Base-by-base conservation (phyloP, 2,797 vertebrate genomes). In the Notolepis coatsorum region DNA sequence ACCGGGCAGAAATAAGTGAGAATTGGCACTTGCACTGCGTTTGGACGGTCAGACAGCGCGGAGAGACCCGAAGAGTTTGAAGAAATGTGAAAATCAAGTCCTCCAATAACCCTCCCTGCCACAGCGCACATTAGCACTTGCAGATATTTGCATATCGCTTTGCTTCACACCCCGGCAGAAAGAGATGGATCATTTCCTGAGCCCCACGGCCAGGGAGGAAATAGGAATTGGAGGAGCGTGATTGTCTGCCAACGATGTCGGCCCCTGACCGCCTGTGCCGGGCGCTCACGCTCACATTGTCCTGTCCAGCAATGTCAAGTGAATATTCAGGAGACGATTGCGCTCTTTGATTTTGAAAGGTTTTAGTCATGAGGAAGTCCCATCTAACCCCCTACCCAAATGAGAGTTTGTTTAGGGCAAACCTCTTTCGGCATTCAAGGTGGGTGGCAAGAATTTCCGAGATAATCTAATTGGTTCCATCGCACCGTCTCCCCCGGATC, bases 1-100 rank as follows among this genome's bases (percentile, higher is more conserved):
- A 41, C 76, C 71, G 88, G 82, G 48, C 37, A 30, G 66, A 87
- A 87, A 90, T 88, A 79, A 83, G 84, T 71, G 79, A 62, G 69
- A 85, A 87, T 85, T 86, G 87, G 73, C 78, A 84, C 76, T 91
- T 72, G 71, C 68, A 82, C 48, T 4, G 42, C 37, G 41, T 61
- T 73, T 64, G 68, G 74, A 77, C 64, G 78, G 80, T 64, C 41
- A 43, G 59, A 51, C 15, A 64, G 57, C 18, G 5, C 9, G 8
- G 33, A 35, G 60, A 81, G 72, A 77, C 49, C 70, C 67, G 47
- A n/a, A 55, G 62, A 59, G 58, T 67, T 48, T 46, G 39, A 46
- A 71, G 50, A 84, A 80, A 80, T 65, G 60, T 80, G 62, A 57
- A 77, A 84, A 87, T 80, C 47, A 68, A 57, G 60, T 37, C 47